Evolutionary conservation across 1,140 invertebrate genomes (phyloP).

Genomic region (Meteorus sp.): DNA sequence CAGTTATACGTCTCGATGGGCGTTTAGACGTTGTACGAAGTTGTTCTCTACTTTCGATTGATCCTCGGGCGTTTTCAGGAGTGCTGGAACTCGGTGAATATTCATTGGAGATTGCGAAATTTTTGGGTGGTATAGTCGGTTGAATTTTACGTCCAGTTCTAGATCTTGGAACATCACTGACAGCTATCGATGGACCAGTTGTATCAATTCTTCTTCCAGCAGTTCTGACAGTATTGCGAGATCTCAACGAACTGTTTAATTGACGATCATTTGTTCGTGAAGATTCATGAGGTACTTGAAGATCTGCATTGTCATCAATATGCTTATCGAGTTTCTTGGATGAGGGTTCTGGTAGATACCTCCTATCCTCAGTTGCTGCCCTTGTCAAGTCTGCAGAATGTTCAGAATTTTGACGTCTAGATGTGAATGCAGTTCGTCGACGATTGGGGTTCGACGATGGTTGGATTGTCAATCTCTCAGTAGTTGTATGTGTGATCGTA

Average conservation of each 20-base stretch:
- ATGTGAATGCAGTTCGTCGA: slow-evolving; percentile 9
- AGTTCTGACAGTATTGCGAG: background rate
- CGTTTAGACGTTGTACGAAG: slow-evolving; percentile 7
- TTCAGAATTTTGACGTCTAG: background rate
- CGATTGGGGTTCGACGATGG: background rate
- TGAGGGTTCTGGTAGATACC: slow-evolving; percentile 15
- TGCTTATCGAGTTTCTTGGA: background rate
- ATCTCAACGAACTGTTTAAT: background rate
- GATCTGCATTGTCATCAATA: background rate
- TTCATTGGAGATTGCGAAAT: slow-evolving; percentile 30
- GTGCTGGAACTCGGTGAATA: slow-evolving; percentile 19
- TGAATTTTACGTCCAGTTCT: slow-evolving; percentile 47
- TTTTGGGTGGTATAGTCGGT: slow-evolving; percentile 28
- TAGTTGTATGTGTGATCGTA: slow-evolving; percentile 19
- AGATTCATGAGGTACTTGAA: slow-evolving; percentile 4
- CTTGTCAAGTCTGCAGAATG: slow-evolving; percentile 4
- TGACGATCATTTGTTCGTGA: background rate
- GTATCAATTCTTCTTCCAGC: slow-evolving; percentile 24
- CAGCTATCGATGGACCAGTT: slow-evolving; percentile 30
- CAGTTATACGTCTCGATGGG: slow-evolving; percentile 1
- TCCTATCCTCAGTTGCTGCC: slow-evolving; percentile 12
- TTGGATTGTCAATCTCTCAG: slow-evolving; percentile 6
- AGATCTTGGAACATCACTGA: slow-evolving; percentile 31
- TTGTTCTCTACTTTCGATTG: slow-evolving; percentile 8
- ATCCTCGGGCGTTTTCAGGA: background rate